A percentile compares a stretch with the other conserved stretches of the same genome.
phyloP scores from a whole-genome alignment of 2,113 vertebrate genomes.

The Campylomormyrus numenius region DNA sequence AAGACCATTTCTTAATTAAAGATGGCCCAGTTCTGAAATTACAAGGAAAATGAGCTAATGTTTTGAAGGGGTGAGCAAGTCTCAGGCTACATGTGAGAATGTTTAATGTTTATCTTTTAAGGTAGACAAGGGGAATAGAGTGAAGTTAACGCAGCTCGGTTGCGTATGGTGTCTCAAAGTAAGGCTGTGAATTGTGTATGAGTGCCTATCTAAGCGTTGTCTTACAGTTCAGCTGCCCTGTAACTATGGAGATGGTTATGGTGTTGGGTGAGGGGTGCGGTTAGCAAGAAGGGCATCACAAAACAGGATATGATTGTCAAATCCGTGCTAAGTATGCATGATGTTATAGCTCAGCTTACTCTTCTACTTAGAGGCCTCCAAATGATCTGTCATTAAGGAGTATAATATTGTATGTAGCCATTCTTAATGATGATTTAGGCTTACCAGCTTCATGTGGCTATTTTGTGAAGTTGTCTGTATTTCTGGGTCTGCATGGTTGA shows the following conservation, averaged over 20 bases:
- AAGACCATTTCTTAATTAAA: slow-evolving; percentile 66
- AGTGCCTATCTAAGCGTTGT: neutral
- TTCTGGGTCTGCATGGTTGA: neutral
- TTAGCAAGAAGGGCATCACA: neutral
- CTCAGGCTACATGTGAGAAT: neutral
- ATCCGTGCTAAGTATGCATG: neutral
- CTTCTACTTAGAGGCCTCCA: neutral
- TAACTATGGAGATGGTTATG: neutral
- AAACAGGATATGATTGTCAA: neutral
- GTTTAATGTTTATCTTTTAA: neutral
- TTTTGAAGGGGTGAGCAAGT: slow-evolving; percentile 27
- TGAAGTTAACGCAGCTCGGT: neutral
- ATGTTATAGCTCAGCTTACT: neutral
- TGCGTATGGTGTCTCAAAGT: neutral
- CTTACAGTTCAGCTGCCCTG: neutral
- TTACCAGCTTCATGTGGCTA: neutral
- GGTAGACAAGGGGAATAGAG: neutral
- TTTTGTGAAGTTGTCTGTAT: neutral
- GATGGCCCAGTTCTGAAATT: slow-evolving; percentile 41
- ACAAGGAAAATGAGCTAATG: slow-evolving; percentile 45
- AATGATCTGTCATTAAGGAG: neutral
- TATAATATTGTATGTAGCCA: neutral
- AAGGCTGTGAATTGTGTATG: neutral
- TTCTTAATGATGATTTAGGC: neutral
- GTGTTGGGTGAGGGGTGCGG: neutral